Percentiles rank a stretch among this genome's conserved stretches.
These are phyloP conservation scores for Dolichoris vasculosae DNA, from an alignment of 1,140 invertebrate species.

Conservation along the genomic window DNA sequence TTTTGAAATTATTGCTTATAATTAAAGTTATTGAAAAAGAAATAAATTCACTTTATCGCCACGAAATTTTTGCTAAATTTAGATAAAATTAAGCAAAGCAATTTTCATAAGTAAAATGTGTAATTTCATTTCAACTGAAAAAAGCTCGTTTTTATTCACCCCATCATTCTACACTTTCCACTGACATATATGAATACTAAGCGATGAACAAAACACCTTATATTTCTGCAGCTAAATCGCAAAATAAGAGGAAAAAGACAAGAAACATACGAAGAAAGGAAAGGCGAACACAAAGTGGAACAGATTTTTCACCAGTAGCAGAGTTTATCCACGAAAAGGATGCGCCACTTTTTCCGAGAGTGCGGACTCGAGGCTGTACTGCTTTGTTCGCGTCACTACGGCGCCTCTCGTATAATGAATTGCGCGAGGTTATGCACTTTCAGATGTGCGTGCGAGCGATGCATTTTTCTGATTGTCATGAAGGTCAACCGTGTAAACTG, in stretches of 20 bases:
- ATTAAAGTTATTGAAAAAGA: too few species aligned
- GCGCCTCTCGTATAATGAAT: background rate
- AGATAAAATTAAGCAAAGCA: too few species aligned
- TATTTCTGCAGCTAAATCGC: background rate
- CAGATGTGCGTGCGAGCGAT: background rate
- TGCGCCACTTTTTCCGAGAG: background rate
- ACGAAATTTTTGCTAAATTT: too few species aligned
- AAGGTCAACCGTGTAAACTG: conserved; percentile 9
- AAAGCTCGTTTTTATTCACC: too few species aligned
- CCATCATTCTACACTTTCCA: background rate
- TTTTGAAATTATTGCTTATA: too few species aligned
- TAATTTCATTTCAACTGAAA: too few species aligned
- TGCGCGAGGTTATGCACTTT: background rate
- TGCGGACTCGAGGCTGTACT: background rate
- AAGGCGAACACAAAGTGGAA: background rate
- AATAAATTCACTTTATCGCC: too few species aligned
- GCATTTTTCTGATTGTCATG: background rate
- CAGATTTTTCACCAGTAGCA: background rate
- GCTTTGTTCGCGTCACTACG: background rate
- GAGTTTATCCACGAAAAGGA: background rate
- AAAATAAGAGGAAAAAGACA: background rate
- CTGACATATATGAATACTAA: background rate
- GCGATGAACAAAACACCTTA: background rate
- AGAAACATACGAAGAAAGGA: background rate
- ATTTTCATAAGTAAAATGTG: too few species aligned